Evolutionary conservation across 2,113 vertebrate genomes (phyloP).

Genomic region (Ardeotis arabs): DNA sequence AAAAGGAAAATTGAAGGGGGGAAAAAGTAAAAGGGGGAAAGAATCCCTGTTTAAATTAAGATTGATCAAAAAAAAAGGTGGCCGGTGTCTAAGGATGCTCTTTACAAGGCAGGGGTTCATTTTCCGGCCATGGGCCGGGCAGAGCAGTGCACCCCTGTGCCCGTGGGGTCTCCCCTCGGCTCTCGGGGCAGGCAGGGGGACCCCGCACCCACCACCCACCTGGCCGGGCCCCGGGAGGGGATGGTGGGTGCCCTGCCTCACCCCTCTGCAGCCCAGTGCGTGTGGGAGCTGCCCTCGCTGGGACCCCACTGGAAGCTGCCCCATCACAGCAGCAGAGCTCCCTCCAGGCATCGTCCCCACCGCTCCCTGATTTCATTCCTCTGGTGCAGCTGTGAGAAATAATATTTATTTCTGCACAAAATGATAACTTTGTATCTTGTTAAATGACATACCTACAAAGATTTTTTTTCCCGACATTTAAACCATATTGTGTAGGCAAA

Average conservation of each 20-base stretch:
- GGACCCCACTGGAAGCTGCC: not conserved
- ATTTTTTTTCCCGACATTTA: not conserved
- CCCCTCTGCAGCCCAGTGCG: not conserved
- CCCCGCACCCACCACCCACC: accelerated
- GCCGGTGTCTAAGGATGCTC: accelerated
- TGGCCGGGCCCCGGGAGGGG: not conserved
- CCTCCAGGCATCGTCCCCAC: not conserved
- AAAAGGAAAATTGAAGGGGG: not conserved
- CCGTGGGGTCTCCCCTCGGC: accelerated
- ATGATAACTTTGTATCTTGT: not conserved
- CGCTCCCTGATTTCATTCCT: no score
- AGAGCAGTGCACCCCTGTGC: not conserved
- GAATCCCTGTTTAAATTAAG: not conserved
- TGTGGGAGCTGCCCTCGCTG: not conserved
- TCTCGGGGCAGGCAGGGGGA: not conserved
- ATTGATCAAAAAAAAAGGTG: not conserved
- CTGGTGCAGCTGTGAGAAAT: not conserved
- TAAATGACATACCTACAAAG: not conserved
- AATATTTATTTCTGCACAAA: not conserved
- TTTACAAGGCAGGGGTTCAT: accelerated
- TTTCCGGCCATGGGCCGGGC: accelerated
- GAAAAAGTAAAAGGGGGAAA: accelerated
- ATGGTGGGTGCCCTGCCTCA: not conserved
- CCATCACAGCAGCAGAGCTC: not conserved
- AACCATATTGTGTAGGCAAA: accelerated